Evolutionary conservation across 2,113 vertebrate genomes (phyloP).

Genomic region (Microcebus tavaratra): DNA sequence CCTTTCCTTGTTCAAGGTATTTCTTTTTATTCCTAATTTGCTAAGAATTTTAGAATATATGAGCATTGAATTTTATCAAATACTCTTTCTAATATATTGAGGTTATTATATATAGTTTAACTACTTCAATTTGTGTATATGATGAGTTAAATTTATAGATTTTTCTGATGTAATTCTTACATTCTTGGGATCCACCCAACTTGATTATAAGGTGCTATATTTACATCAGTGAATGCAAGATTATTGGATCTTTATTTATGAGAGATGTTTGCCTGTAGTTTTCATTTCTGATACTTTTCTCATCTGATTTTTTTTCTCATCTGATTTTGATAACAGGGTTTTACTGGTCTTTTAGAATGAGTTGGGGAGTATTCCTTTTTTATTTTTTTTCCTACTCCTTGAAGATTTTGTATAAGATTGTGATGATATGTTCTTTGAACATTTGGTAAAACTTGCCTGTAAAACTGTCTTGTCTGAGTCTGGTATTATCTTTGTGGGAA

Average conservation of each 20-base stretch:
- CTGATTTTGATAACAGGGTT: neutral
- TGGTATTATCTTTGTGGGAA: conserved; percentile 46
- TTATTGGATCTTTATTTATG: neutral
- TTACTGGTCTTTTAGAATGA: neutral
- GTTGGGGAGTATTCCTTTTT: neutral
- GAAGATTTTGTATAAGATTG: conserved; percentile 15
- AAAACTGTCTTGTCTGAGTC: conserved; percentile 36
- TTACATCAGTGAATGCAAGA: neutral
- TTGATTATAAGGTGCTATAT: neutral
- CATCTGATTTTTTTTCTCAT: conserved; percentile 13
- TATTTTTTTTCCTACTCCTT: conserved; percentile 24
- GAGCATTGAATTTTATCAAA: neutral
- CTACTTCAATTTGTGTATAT: neutral
- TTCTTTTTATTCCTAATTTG: conserved; percentile 32
- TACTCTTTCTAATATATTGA: conserved; percentile 17
- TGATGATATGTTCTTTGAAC: conserved; percentile 26
- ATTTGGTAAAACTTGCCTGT: conserved; percentile 45
- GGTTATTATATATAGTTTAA: neutral
- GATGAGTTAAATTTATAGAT: neutral
- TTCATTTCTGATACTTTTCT: neutral
- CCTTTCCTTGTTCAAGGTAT: neutral
- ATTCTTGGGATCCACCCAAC: neutral
- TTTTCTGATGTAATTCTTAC: neutral
- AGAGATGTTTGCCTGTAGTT: neutral
- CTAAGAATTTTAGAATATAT: neutral